Evolutionary conservation across 2,888 invertebrate species (phyloP), one percentile per base, ranked within the genome.

Genomic region (Scrobipalpa atriplicella): DNA sequence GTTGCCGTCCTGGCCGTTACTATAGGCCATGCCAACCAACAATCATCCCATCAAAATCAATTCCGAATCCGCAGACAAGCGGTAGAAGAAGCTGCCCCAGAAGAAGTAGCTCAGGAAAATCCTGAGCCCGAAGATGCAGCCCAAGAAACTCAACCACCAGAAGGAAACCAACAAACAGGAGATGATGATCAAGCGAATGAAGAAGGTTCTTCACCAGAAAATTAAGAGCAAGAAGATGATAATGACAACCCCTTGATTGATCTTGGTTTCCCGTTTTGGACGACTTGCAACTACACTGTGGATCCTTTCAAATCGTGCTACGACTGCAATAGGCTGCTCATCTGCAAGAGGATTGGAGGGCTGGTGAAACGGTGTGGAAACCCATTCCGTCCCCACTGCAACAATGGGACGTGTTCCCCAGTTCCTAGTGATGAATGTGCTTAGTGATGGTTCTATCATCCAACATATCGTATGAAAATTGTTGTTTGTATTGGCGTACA

Each of bases 261-360:
- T 11, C 19, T 21, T 13, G 19, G 21, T 21, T 13, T 21, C 16
- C 63, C 47, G 6, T 74, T 70, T 41, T 82, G 79, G 81, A 78
- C 78, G 0, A 36, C 80, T 2, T 87, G 87, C 60, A 78, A 84
- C 68, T 47, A 71, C 63, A 75, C 75, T 7, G 68, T 71, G 0
- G 68, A 68, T 0, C 76, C 81, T 0, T 72, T 68, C 29, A 68
- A 83, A 10, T 80, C 83, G 0, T 88, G 88, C 68, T 68, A 78
- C 2, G 80, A 86, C 67, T 89, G 86, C 72, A 77, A 70, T 47
- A 86, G 85, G 1, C 78, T 79, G 1, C 38, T 85, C 36, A 80
- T 87, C 18, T 88, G 89, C 72, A 85, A 85, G 61, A 79, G 78
- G 1, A 43, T 81, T 7, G 85, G 84, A 6, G 87, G 87, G 0